Percentiles rank a stretch among this genome's conserved stretches.
Evolutionary conservation across 1,140 invertebrate genomes (phyloP).

Genomic region (Diprion similis): DNA sequence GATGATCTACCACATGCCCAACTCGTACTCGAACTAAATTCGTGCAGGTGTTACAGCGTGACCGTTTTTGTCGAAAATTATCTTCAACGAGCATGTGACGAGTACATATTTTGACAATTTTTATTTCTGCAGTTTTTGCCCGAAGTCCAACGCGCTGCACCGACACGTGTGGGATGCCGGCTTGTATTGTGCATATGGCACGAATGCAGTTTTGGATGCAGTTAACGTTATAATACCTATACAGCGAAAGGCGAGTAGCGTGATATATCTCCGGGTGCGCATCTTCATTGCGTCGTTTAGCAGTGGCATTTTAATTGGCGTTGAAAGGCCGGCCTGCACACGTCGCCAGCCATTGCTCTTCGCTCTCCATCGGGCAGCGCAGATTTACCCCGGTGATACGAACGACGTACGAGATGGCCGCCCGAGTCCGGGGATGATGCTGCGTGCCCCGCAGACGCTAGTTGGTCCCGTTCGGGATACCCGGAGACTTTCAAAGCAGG

Average conservation of each 20-base stretch:
- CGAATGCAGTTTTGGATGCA: neutral
- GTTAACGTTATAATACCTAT: neutral
- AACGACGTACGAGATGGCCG: neutral
- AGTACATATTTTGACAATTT: too few species aligned
- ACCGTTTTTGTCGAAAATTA: too few species aligned
- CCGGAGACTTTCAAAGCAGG: conserved; percentile 43
- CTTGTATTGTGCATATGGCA: neutral
- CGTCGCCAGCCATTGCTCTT: conserved; percentile 46
- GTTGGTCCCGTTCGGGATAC: neutral
- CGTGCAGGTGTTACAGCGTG: too few species aligned
- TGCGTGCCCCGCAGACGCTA: conserved; percentile 26
- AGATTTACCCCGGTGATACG: conserved; percentile 1
- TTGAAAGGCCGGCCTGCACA: conserved; percentile 42
- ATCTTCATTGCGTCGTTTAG: conserved; percentile 32
- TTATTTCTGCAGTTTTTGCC: too few species aligned
- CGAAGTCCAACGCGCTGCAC: too few species aligned
- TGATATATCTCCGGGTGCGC: neutral
- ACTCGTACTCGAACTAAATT: too few species aligned
- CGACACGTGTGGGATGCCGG: neutral
- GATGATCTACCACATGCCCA: too few species aligned
- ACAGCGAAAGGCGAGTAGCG: too few species aligned
- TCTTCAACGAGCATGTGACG: too few species aligned
- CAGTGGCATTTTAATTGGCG: conserved; percentile 52
- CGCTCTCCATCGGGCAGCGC: conserved; percentile 16
- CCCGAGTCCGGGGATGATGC: neutral